Base-by-base conservation (phyloP, 2,888 invertebrate species). In the Saturnia japonica region DNA sequence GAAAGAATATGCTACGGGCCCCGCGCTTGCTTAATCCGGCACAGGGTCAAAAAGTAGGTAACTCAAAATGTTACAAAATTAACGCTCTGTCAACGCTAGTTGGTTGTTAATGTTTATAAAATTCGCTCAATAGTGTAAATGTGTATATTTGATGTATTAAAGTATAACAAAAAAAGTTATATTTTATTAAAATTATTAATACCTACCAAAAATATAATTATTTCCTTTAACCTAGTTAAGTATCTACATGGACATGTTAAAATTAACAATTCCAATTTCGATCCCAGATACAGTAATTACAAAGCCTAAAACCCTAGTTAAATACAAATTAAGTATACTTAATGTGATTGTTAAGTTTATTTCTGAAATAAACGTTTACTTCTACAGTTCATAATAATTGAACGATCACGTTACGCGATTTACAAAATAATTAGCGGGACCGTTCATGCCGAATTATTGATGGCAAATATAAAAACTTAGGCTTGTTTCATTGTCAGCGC, bases 381-480 rank as follows among this genome's bases (percentile, higher is more conserved):
- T 60, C 4, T 28, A 28, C 28, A 40, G 64, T 64, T 64, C 40
- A 64, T 64, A 64, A 64, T 64, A 40, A n/a, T 64, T n/a, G n/a
- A n/a, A n/a, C 40, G 8, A 64, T 64, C 64, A 64, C 64, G 64
- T 64, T 64, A 40, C 40, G n/a, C 64, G 40, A 64, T 64, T 64
- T 40, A 64, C 2, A 8, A n/a, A 40, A 40, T 40, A 64, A 64
- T 64, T 64, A 64, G 40, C 64, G 64, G n/a, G 8, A 64, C 40
- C n/a, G 64, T 8, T 64, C 64, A 64, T n/a, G n/a, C 64, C 40
- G 64, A 64, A 64, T 64, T 40, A 64, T 64, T 40, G 40, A 64
- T n/a, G 64, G 64, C 3, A 64, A 64, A 64, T 40, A 64, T 64
- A 34, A 9, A 40, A 40, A n/a, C 19, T 64, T 64, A 64, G 64